Conservation (phyloP, 2,113 vertebrate genomes). For the Plectropomus leopardus region DNA sequence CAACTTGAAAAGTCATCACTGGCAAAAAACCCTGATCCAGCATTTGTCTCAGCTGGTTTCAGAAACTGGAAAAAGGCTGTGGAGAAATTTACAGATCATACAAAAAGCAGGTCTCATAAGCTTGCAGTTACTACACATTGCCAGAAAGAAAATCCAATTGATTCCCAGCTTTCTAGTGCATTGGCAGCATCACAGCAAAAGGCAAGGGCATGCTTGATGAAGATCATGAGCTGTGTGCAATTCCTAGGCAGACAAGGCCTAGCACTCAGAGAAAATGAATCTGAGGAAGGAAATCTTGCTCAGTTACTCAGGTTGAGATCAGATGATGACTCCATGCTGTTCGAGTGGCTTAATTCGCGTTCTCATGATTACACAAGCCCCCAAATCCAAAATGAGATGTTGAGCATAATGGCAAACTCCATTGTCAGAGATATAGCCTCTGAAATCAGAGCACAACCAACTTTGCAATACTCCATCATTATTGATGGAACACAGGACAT, state of each 20-base stretch:
- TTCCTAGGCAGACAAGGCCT: background rate
- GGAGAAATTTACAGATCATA: too few relatives aligned
- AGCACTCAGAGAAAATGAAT: background rate
- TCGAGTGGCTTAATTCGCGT: background rate
- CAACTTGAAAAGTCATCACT: background rate
- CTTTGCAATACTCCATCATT: background rate
- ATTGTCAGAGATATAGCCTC: background rate
- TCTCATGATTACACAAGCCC: background rate
- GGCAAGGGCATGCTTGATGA: background rate
- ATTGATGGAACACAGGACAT: conserved; percentile 2
- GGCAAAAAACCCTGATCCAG: background rate
- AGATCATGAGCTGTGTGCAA: background rate
- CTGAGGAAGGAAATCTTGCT: background rate
- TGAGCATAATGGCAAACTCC: background rate
- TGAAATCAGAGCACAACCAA: background rate
- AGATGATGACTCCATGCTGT: background rate
- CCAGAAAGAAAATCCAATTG: background rate
- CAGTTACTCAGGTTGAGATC: background rate
- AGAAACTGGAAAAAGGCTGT: background rate
- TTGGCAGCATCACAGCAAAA: background rate
- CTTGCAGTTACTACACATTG: background rate
- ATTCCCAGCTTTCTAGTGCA: background rate
- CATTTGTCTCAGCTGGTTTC: background rate
- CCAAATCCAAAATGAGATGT: background rate
- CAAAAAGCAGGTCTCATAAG: background rate